These are phyloP conservation scores for Lindbergichthys nudifrons DNA, from an alignment of 2,797 vertebrate genomes.

Conservation along the genomic window DNA sequence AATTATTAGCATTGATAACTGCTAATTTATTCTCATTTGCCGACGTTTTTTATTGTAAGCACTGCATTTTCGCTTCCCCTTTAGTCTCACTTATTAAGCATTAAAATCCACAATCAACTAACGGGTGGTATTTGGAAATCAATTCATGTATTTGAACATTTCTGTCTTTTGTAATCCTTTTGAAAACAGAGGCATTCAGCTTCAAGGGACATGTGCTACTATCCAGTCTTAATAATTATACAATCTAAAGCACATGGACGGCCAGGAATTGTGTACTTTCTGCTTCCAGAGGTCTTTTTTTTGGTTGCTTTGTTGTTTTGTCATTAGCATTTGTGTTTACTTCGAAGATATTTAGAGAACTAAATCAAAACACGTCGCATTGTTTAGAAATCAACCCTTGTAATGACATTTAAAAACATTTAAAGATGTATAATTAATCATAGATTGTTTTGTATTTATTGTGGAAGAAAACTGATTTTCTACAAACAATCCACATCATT, in stretches of 20 bases:
- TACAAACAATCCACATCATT: constrained; percentile 4
- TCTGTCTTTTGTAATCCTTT: constrained; percentile 16
- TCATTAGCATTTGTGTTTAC: constrained; percentile 43
- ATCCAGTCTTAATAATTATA: constrained; percentile 44
- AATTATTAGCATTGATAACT: constrained; percentile 58
- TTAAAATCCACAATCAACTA: constrained; percentile 16
- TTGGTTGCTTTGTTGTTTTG: constrained; percentile 44
- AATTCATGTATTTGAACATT: constrained; percentile 14
- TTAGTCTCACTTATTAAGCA: constrained; percentile 21
- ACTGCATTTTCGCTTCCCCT: constrained; percentile 44
- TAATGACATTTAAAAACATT: constrained; percentile 10
- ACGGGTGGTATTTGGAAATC: constrained; percentile 53
- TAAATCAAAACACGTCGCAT: constrained; percentile 4
- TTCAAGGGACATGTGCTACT: constrained; percentile 18
- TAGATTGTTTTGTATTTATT: neutral
- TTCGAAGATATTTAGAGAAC: constrained; percentile 9
- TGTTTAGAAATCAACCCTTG: constrained; percentile 18
- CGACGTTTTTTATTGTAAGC: constrained; percentile 47
- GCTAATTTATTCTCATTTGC: constrained; percentile 39
- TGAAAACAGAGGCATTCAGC: constrained; percentile 33
- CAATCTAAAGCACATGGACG: constrained; percentile 57
- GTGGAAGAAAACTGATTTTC: neutral
- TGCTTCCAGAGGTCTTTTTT: constrained; percentile 22
- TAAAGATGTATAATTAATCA: constrained; percentile 1
- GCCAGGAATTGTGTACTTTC: constrained; percentile 20